These are phyloP conservation scores for Vireo griseus DNA, from an alignment of 2,797 vertebrate species.

Conservation along the genomic window DNA sequence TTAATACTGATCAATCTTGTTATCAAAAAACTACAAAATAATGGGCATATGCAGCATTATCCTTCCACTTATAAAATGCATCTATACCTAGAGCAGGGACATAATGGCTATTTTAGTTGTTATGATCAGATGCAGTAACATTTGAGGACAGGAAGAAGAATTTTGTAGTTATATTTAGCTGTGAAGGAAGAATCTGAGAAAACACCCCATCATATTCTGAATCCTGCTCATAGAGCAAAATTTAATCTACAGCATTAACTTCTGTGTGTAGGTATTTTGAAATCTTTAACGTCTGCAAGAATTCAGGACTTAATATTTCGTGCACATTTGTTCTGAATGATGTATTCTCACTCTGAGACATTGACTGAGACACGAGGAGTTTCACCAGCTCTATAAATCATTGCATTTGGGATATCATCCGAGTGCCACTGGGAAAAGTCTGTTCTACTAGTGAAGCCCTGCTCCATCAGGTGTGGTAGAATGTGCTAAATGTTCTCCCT, in stretches of 20 bases:
- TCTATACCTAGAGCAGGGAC: not conserved
- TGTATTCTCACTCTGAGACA: not conserved
- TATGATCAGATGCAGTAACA: not conserved
- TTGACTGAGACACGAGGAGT: not conserved
- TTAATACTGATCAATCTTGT: not conserved
- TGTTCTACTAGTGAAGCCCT: not conserved
- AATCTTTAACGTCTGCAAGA: not conserved
- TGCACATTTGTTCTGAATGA: not conserved
- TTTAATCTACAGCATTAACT: not conserved
- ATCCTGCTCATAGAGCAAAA: not conserved
- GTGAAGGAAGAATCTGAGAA: not conserved
- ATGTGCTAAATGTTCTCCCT: not conserved
- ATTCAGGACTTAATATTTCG: not conserved
- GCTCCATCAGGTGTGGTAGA: not conserved
- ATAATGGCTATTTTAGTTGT: not conserved
- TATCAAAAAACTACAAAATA: not conserved
- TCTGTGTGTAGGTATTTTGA: not conserved
- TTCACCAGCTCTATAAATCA: not conserved
- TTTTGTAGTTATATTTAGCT: not conserved
- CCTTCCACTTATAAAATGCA: not conserved
- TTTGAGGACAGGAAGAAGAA: not conserved
- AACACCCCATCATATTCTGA: not conserved
- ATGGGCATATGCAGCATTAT: not conserved
- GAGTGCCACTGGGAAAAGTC: not conserved
- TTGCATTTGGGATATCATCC: not conserved